Conservation (phyloP, 2,888 invertebrate genomes). For the Sipha maydis region DNA sequence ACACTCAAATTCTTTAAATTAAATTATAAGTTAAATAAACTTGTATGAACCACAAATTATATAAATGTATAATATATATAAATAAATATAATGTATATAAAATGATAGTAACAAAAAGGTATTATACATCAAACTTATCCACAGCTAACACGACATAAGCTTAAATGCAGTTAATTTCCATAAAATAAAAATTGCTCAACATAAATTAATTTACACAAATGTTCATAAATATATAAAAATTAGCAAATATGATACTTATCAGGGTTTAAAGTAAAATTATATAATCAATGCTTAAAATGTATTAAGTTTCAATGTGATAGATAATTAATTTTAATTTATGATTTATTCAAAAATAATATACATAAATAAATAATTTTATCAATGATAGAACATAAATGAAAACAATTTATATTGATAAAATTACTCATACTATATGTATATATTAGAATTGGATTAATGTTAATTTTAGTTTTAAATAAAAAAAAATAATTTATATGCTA, state of each 20-base stretch:
- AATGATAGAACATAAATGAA: background rate
- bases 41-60: conserved; percentile 2
- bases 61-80: background rate
- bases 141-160: conserved; percentile 8
- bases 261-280: background rate
- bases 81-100: conserved; percentile 20
- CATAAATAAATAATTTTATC: background rate
- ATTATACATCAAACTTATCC: conserved; percentile 40
- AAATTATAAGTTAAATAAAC: background rate
- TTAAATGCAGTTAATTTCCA: conserved; percentile 2
- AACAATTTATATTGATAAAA: too few species aligned
- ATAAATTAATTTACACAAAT: conserved; percentile 29
- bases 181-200: conserved; percentile 36
- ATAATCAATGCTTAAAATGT: background rate
- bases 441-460: background rate
- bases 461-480: background rate
- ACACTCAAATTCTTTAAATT: conserved; percentile 2
- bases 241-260: background rate
- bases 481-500: background rate
- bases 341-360: background rate
- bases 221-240: conserved; percentile 6
- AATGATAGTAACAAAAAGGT: conserved; percentile 41
- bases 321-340: background rate
- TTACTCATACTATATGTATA: too few species aligned
- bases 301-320: background rate